Conservation (phyloP, 2,888 invertebrate species). For the Horisme vitalbata region DNA sequence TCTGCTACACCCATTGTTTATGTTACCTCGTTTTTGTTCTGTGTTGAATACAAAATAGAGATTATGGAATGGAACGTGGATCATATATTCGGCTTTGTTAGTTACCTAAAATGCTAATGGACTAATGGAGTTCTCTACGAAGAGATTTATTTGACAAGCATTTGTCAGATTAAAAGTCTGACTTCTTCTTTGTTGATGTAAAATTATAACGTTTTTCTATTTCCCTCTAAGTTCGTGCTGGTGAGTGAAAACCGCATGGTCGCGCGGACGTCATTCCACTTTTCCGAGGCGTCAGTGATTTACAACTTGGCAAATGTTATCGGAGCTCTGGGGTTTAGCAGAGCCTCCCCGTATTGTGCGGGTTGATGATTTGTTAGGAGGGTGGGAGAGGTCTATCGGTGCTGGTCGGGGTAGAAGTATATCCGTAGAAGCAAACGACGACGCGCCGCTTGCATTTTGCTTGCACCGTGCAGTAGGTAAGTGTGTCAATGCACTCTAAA, state of each 20-base stretch:
- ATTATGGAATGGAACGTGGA: constrained; percentile 11
- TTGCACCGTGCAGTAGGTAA: constrained; percentile 78
- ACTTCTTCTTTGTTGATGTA: constrained; percentile 47
- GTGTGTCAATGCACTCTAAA: constrained; percentile 80
- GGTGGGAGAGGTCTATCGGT: constrained; percentile 50
- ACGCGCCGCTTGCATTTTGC: constrained; percentile 71
- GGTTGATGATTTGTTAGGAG: constrained; percentile 33
- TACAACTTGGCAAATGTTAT: constrained; percentile 54
- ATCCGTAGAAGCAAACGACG: constrained; percentile 64
- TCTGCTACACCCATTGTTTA: constrained; percentile 27
- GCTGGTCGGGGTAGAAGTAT: constrained; percentile 52
- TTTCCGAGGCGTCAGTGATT: constrained; percentile 76
- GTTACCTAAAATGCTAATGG: background rate
- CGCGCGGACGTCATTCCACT: constrained; percentile 80
- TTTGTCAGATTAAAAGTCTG: constrained; percentile 30
- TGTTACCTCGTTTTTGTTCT: constrained; percentile 17
- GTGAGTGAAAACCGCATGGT: constrained; percentile 77
- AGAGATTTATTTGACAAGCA: constrained; percentile 15
- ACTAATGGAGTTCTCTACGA: background rate
- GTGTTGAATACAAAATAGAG: constrained; percentile 21
- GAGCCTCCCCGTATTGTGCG: constrained; percentile 37
- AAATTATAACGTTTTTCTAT: constrained; percentile 65
- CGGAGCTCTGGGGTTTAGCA: constrained; percentile 48
- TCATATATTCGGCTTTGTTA: too few relatives aligned
- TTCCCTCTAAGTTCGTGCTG: constrained; percentile 70